Evolutionary conservation across 2,797 vertebrate genomes (phyloP), one percentile per base, ranked within the genome.

Genomic region (Pteronotus mesoamericanus): DNA sequence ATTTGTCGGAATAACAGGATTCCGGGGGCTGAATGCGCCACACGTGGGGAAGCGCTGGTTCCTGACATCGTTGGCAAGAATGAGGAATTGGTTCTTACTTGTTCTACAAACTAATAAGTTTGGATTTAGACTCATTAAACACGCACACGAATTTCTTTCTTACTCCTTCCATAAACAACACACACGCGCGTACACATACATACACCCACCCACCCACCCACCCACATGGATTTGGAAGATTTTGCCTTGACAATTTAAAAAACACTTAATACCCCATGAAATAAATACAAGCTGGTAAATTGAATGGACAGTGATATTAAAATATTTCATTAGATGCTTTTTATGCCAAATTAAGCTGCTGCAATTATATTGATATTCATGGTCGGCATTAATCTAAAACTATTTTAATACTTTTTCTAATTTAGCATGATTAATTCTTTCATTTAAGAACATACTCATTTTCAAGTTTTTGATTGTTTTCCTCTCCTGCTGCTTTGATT

Each of bases 331-430:
- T 95, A 95, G 94, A 84, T 87, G 84, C 39, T 92, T 97, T 97
- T 94, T 96, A 93, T 96, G 96, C 91, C 95, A 96, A 98, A 97
- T 96, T 94, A 98, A 94, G 95, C 95, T 71, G 86, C 85, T 66
- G 91, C 91, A 95, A 92, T 96, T 96, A 97, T 75, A 77, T 37
- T 95, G 95, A 96, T 94, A 95, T 86, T 94, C 87, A 86, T 57
- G 90, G 86, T 74, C 96, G 86, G 55, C 89, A 95, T 94, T 95
- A 97, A 96, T 95, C 96, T 96, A 89, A 96, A 96, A 94, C 95
- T 96, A 94, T 96, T 97, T 97, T 96, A 97, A 96, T 93, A 93
- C 94, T 94, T 96, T 96, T 92, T 96, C 89, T 96, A 96, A 97
- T 95, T 95, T 92, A 91, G 87, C 78, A 34, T 91, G 96, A 97